phyloP scores from a whole-genome alignment of 1,140 invertebrate genomes.

The Drosophila chauvacae region DNA sequence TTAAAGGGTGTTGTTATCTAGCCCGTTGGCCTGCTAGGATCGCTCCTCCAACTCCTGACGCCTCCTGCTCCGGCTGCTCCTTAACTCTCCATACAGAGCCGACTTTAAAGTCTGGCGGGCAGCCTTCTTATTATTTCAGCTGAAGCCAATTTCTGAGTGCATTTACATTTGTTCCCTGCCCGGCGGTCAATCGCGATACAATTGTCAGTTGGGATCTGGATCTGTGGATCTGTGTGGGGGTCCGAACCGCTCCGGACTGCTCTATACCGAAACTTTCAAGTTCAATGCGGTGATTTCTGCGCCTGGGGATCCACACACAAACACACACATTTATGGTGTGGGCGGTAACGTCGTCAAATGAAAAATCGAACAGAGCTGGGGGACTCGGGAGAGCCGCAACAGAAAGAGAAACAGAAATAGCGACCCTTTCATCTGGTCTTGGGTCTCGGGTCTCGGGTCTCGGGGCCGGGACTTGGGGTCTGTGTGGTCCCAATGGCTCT shows the following conservation, averaged over 20 bases:
- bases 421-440: conserved; percentile 55
- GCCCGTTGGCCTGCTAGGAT: conserved; percentile 10
- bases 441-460: conserved; percentile 12
- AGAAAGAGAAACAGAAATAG: conserved; percentile 43
- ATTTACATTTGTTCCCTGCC: conserved; percentile 55
- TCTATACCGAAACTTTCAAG: conserved; percentile 57
- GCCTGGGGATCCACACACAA: conserved; percentile 52
- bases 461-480: conserved; percentile 7
- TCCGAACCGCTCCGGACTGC: conserved; percentile 3
- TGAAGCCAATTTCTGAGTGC: conserved; percentile 45
- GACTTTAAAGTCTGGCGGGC: conserved; percentile 17
- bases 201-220: conserved; percentile 65
- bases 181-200: conserved; percentile 77
- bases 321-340: conserved; percentile 65
- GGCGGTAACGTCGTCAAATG: conserved; percentile 75
- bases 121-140: conserved; percentile 52
- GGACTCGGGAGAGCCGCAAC: conserved; percentile 6
- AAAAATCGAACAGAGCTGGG: conserved; percentile 65
- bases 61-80: not conserved
- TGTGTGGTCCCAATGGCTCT: conserved; percentile 52
- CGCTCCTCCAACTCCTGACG: conserved; percentile 7
- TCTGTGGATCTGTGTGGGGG: conserved; percentile 39
- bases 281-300: conserved; percentile 73
- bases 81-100: not conserved
- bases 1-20: conserved; percentile 68